phyloP scores from a whole-genome alignment of 2,113 vertebrate species.

The Macrotus californicus region DNA sequence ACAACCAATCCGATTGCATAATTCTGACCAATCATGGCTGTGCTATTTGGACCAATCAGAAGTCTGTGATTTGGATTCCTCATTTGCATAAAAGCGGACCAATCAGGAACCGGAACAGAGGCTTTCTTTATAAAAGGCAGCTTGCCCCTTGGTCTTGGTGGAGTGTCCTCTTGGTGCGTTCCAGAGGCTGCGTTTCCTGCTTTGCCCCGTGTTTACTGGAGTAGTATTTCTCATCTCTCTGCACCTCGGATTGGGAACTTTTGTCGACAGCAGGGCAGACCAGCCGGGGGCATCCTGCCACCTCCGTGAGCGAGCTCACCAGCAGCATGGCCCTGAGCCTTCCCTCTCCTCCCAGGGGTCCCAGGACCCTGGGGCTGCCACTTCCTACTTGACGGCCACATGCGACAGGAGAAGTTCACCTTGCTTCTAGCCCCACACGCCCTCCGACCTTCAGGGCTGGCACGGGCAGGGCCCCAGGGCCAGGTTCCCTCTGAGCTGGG shows the following conservation, averaged over 20 bases:
- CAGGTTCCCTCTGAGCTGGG: too few species aligned
- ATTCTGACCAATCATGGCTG: neutral
- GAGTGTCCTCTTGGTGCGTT: neutral
- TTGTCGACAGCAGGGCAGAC: neutral
- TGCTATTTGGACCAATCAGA: neutral
- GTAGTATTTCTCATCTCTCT: rapidly evolving
- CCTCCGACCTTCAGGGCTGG: neutral
- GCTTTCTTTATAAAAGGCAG: neutral
- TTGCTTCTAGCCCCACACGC: rapidly evolving
- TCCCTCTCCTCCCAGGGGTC: rapidly evolving
- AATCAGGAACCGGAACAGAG: neutral
- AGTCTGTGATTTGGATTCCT: neutral
- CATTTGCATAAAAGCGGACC: neutral
- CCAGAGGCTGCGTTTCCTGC: neutral
- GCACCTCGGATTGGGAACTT: neutral
- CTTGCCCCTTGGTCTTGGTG: neutral
- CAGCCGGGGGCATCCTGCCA: rapidly evolving
- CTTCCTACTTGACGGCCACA: rapidly evolving
- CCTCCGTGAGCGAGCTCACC: rapidly evolving
- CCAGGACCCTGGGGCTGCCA: rapidly evolving
- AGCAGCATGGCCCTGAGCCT: rapidly evolving
- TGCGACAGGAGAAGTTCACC: rapidly evolving
- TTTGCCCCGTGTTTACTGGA: neutral
- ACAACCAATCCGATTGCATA: neutral
- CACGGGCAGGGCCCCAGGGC: neutral